Percentiles rank a stretch among this genome's conserved stretches.
Conservation (phyloP, 1,140 invertebrate species). For the Aradophagus sp. region DNA sequence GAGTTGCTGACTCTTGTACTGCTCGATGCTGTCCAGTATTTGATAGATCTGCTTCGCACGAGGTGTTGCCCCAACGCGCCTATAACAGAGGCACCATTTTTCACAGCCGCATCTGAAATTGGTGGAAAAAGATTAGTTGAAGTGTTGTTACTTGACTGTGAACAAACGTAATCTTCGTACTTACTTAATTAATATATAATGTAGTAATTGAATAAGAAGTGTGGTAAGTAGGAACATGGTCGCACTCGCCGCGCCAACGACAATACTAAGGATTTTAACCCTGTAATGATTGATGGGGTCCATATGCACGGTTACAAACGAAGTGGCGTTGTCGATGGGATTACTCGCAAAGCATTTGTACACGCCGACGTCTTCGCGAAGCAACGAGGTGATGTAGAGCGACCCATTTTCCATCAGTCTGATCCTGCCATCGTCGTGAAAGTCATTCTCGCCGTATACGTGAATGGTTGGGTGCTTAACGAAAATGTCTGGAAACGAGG, state of each 20-base stretch:
- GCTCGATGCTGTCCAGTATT: constrained; percentile 92
- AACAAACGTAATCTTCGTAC: too few relatives aligned
- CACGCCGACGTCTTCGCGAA: constrained; percentile 86
- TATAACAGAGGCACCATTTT: constrained; percentile 81
- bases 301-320: constrained; percentile 83
- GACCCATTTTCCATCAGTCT: constrained; percentile 81
- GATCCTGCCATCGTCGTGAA: constrained; percentile 65
- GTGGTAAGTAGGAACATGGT: constrained; percentile 86
- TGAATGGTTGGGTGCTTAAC: constrained; percentile 80
- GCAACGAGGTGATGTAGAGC: constrained; percentile 79
- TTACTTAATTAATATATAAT: constrained; percentile 83
- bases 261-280: constrained; percentile 87
- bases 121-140: too few relatives aligned
- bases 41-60: constrained; percentile 87
- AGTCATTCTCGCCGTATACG: constrained; percentile 67
- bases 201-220: constrained; percentile 83
- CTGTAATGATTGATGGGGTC: constrained; percentile 87
- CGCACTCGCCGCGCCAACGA: constrained; percentile 86
- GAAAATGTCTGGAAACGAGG: constrained; percentile 78
- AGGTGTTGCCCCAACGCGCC: constrained; percentile 80
- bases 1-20: constrained; percentile 90
- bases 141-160: too few relatives aligned
- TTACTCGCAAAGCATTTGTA: constrained; percentile 92
- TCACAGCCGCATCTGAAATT: constrained; percentile 78
- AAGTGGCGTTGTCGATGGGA: constrained; percentile 84